These are phyloP conservation scores for Sarcophaga peregrina DNA, from an alignment of 1,140 invertebrate genomes.

Conservation along the genomic window DNA sequence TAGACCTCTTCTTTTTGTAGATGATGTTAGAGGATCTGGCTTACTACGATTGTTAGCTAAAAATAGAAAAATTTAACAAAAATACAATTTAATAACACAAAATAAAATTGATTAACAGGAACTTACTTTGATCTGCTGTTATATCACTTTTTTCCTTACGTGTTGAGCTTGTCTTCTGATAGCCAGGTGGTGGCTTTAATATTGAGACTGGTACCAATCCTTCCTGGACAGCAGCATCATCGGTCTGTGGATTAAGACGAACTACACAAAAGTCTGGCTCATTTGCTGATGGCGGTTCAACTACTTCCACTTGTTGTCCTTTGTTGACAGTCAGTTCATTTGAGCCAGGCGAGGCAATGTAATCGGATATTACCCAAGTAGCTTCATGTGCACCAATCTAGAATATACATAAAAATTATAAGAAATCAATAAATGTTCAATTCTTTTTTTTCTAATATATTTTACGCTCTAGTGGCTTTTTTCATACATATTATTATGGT, in stretches of 20 bases:
- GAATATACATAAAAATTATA: constrained; percentile 53
- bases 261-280: constrained; percentile 75
- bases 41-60: constrained; percentile 59
- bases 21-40: constrained; percentile 69
- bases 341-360: constrained; percentile 75
- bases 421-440: constrained; percentile 14
- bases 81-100: neutral
- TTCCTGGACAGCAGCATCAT: constrained; percentile 74
- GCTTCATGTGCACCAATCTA: constrained; percentile 80
- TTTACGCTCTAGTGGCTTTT: neutral
- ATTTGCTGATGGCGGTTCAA: constrained; percentile 74
- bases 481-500: neutral
- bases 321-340: constrained; percentile 83
- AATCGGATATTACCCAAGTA: constrained; percentile 88
- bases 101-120: neutral
- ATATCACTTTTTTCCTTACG: constrained; percentile 55
- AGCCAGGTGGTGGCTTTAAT: constrained; percentile 80
- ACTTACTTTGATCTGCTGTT: constrained; percentile 60
- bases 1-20: constrained; percentile 78
- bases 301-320: constrained; percentile 91
- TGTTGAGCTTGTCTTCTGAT: constrained; percentile 60
- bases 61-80: constrained; percentile 26
- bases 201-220: constrained; percentile 85
- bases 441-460: neutral
- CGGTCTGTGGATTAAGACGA: constrained; percentile 69